Base-by-base conservation (phyloP, 2,888 invertebrate genomes). In the Harpalus rubripes region DNA sequence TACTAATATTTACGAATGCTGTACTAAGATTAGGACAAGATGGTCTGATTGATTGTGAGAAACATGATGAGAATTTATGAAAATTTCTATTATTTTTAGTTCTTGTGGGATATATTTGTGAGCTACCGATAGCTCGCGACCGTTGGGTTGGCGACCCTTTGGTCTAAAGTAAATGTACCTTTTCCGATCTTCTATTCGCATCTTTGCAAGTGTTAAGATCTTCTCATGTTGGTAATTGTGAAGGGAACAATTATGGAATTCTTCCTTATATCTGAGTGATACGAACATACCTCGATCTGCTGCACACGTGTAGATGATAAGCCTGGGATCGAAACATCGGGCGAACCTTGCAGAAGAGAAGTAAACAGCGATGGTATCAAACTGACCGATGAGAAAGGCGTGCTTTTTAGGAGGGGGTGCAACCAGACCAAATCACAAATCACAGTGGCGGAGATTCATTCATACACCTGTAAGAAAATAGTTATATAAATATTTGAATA, bases 281-380 rank as follows among this genome's bases (percentile, higher is more conserved):
- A 68, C 32, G 32, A 63, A 68, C 68, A 68, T 68, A 68, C 39
- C 32, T 68, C 32, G 32, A 68, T 68, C 68, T 39, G 12, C 12
- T 39, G 32, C 68, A 68, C 68, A 68, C 68, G 68, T 68, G 68
- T 68, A 32, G 68, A 26, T 32, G 68, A 68, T 68, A 68, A 68
- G 68, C 26, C 68, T 32, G 68, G 39, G 15, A 68, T 68, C 68
- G 68, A 68, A 39, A 15, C 39, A 68, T 68, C 68, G 68, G 26
- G 12, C 72, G 12, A 63, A 41, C 81, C 81, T 39, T 58, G 82
- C 68, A 65, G 82, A 82, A 22, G 82, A 61, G 79, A 79, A 79
- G 61, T 61, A 82, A 82, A 68, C 72, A 72, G 52, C 82, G 82
- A 82, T 82, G 68, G 12, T 68, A 82, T 82, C 82, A 58, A 72